These are phyloP conservation scores for Pachyramphus minor DNA, from an alignment of 2,113 vertebrate genomes.

Conservation along the genomic window DNA sequence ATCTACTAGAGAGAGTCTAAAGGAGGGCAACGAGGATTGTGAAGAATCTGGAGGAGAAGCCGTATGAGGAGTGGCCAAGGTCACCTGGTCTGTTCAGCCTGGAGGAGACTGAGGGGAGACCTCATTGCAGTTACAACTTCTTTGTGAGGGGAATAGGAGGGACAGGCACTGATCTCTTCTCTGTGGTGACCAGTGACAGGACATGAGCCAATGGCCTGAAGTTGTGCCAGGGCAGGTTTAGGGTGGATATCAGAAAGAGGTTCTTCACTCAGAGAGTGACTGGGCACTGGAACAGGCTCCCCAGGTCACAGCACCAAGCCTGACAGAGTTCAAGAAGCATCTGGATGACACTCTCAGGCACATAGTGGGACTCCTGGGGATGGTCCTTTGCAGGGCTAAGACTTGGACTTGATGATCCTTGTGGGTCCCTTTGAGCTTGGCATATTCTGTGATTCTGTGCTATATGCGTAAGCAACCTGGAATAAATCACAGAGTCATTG, in stretches of 20 bases:
- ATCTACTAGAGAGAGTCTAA: background rate
- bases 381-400: background rate
- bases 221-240: background rate
- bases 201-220: background rate
- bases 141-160: background rate
- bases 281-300: background rate
- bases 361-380: background rate
- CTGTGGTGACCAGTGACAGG: background rate
- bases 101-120: background rate
- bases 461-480: background rate
- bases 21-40: background rate
- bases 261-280: background rate
- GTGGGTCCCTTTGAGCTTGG: background rate
- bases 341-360: no score
- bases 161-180: background rate
- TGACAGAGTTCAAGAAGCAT: background rate
- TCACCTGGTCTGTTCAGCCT: background rate
- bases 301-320: background rate
- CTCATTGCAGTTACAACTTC: background rate
- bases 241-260: background rate
- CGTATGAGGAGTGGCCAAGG: background rate
- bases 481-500: background rate
- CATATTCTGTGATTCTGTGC: background rate
- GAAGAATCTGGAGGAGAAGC: background rate
- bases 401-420: background rate